Percentiles rank a stretch among this genome's conserved stretches.
These are phyloP conservation scores for Scolanthus callimorphus DNA, from an alignment of 92 coral and sea anemone genomes.

Conservation along the genomic window DNA sequence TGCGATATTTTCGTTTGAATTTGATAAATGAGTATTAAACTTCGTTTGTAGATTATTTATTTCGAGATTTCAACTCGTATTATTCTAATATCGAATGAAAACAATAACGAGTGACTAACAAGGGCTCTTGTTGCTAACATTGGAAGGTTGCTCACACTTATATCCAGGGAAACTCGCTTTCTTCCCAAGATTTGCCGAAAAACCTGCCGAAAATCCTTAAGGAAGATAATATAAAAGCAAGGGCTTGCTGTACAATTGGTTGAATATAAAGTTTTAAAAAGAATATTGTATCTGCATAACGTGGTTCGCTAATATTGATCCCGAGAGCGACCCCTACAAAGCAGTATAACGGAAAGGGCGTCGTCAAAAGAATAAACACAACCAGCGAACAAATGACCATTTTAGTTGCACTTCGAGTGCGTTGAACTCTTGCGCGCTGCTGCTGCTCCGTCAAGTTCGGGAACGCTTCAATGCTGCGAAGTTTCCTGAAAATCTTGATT, in stretches of 20 bases:
- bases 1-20: too few relatives aligned
- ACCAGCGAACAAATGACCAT: slow-evolving; percentile 22
- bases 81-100: too few relatives aligned
- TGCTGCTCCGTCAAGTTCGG: neutral
- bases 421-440: neutral
- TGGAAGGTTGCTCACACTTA: too few relatives aligned
- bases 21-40: too few relatives aligned
- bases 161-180: neutral
- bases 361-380: slow-evolving; percentile 16
- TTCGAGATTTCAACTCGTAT: too few relatives aligned
- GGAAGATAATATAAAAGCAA: neutral
- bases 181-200: too few relatives aligned
- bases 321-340: neutral
- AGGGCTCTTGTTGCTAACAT: too few relatives aligned
- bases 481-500: neutral
- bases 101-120: too few relatives aligned
- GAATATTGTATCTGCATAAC: neutral
- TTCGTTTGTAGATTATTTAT: too few relatives aligned
- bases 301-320: neutral
- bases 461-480: neutral
- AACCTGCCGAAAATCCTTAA: neutral
- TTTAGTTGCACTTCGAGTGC: slow-evolving; percentile 5
- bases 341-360: slow-evolving; percentile 12
- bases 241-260: neutral
- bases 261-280: neutral